Base-by-base conservation (phyloP, 2,888 invertebrate genomes). In the Sylvicola cinctus region DNA sequence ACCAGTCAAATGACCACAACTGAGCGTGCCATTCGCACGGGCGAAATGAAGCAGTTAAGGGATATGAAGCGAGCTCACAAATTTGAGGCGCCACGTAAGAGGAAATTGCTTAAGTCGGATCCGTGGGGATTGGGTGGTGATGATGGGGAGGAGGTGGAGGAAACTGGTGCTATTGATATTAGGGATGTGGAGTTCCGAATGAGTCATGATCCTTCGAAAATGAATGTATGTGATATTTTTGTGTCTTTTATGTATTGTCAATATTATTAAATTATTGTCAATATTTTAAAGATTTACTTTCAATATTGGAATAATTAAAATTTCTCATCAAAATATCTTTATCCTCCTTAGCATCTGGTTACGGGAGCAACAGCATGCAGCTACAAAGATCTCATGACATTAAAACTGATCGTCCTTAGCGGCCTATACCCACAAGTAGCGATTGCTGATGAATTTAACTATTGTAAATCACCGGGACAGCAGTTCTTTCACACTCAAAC, bases 401-500 rank as follows among this genome's bases (percentile, higher is more conserved):
- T 80, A 12, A 83, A 81, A 52, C 56, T 84, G 29, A 83, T 96
- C 37, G 58, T 98, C 14, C 80, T 84, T 43, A 78, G 87, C 56
- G 93, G 95, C 0, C 63, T 98, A 34, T 96, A 95, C 55, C 96
- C 96, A 0, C 91, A 96, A 61, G 69, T 91, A 37, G 87, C 93
- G 0, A 71, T 90, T n/a, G 75, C 87, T 2, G 96, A 98, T 54
- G 85, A 88, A 46, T 83, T 81, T 46, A 96, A 96, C 55, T 75
- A 80, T 45, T 85, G 78, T 48, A 88, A 79, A 76, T 73, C 77
- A 1, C 68, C 70, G 15, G 68, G 68, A 14, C 84, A 87, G 42
- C 79, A 80, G 47, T 60, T 88, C 20, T 88, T 76, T 52, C 87
- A 88, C 48, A 85, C 85, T 0, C 73, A 73, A 58, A 73, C 72